Base-by-base conservation (phyloP, 2,888 invertebrate genomes). In the Smittia sp. region DNA sequence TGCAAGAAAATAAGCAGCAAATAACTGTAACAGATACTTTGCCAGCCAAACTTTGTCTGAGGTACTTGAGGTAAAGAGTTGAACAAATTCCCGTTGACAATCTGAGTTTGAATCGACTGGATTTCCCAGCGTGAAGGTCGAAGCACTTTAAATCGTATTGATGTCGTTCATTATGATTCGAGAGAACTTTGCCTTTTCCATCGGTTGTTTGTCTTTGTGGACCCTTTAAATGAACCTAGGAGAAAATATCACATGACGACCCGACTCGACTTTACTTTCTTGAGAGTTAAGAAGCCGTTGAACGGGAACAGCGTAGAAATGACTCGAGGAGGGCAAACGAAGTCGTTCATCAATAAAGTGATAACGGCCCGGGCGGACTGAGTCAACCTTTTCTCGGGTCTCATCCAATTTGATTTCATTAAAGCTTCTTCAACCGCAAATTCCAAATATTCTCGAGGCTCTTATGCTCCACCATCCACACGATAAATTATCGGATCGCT, bases 331-430 rank as follows among this genome's bases (percentile, higher is more conserved):
- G n/a, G 3, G 25, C 20, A 62, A 72, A 58, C n/a, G 9, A 62
- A 27, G 62, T 22, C 62, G 38, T 62, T 72, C 62, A 72, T 72
- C 72, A 72, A 72, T 72, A 18, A 24, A 72, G 62, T 72, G 72
- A 72, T 72, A 72, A 72, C 32, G 27, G 62, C 54, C 11, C 24
- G 27, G 58, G 39, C 25, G 20, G 20, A 39, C n/a, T n/a, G 18
- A 63, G 27, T n/a, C 27, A 24, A 39, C 66, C 39, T 39, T 66
- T 66, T 32, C 66, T 66, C 20, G 27, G 54, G 15, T 72, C 58
- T 72, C 72, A 58, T 62, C 41, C 54, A 41, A 54, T 27, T 38
- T 72, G 72, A 72, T 72, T 72, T 72, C 72, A 72, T 72, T 72
- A 72, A 63, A 63, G 63, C 63, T 20, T 7, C 18, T 18, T 46